These are phyloP conservation scores for Drymonia ruficornis DNA, from an alignment of 2,888 invertebrate genomes.

Conservation along the genomic window DNA sequence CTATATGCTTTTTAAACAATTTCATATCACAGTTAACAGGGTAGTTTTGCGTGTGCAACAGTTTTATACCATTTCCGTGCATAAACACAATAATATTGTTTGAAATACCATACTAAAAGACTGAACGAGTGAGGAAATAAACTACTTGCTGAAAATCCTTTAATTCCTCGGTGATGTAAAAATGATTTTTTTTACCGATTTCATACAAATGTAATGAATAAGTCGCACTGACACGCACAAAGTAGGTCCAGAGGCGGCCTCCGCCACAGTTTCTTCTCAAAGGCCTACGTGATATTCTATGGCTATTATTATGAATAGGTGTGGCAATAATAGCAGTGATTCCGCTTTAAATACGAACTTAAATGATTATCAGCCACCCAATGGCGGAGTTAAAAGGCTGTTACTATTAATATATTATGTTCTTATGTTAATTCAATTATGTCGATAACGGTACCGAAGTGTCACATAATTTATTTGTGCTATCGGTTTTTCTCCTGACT, in stretches of 20 bases:
- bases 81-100: too few species aligned
- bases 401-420: constrained; percentile 33
- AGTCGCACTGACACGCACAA: too few species aligned
- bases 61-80: too few species aligned
- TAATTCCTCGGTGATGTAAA: too few species aligned
- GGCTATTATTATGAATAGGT: not conserved
- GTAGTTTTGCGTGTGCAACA: too few species aligned
- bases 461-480: constrained; percentile 34
- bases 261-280: not conserved
- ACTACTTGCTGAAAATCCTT: too few species aligned
- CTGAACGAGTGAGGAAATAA: too few species aligned
- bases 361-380: constrained; percentile 10
- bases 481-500: not conserved
- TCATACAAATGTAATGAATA: too few species aligned
- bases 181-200: too few species aligned
- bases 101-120: too few species aligned
- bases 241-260: not conserved
- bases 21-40: too few species aligned
- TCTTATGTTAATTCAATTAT: constrained; percentile 44
- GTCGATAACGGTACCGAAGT: constrained; percentile 29
- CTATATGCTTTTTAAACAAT: too few species aligned
- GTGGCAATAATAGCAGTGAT: constrained; percentile 1
- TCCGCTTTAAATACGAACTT: not conserved
- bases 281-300: not conserved
- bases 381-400: constrained; percentile 32